phyloP scores from a whole-genome alignment of 2,113 vertebrate genomes.

The Lepus europaeus region DNA sequence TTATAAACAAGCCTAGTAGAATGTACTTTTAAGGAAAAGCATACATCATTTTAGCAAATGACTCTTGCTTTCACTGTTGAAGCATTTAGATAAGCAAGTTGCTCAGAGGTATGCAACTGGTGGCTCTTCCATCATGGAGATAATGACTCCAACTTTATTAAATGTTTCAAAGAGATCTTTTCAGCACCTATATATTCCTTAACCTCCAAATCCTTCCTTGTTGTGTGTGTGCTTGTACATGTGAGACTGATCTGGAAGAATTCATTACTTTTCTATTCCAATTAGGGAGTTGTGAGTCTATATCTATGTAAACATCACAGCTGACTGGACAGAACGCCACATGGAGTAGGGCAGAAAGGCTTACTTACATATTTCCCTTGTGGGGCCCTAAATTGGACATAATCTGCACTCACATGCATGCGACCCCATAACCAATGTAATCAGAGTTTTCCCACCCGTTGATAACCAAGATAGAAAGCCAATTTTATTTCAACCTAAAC shows the following conservation, averaged over 20 bases:
- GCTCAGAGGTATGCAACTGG: not conserved
- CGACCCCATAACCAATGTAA: not conserved
- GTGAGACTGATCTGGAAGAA: not conserved
- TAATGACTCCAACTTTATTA: not conserved
- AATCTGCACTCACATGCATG: not conserved
- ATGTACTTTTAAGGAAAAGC: constrained; percentile 17
- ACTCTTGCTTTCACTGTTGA: not conserved
- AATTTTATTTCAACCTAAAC: constrained; percentile 23
- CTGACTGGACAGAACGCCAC: not conserved
- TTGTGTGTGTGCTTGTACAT: not conserved
- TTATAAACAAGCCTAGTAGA: not conserved
- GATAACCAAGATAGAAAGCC: constrained; percentile 5
- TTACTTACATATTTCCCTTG: not conserved
- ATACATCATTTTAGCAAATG: not conserved
- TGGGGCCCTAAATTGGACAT: not conserved
- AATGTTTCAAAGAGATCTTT: not conserved
- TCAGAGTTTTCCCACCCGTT: not conserved
- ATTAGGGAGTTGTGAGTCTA: not conserved
- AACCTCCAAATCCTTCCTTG: not conserved
- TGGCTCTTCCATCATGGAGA: not conserved
- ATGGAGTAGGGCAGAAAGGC: not conserved
- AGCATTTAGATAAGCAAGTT: constrained; percentile 26
- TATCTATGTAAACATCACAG: not conserved
- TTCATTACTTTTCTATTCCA: not conserved
- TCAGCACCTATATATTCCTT: not conserved